These are phyloP conservation scores for Serranus cabrilla DNA, from an alignment of 2,797 vertebrate genomes.

Conservation along the genomic window DNA sequence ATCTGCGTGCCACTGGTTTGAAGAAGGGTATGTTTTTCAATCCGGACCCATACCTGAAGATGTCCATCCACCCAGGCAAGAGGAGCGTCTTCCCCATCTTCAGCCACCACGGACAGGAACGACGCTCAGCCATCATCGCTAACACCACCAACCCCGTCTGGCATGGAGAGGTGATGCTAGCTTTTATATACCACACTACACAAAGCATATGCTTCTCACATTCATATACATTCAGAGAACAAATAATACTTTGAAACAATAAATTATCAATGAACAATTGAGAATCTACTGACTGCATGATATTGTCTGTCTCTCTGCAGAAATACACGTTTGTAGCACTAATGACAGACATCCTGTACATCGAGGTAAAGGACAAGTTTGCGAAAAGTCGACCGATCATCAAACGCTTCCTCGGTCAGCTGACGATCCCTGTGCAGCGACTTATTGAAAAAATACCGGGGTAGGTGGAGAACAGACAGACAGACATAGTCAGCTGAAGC, in stretches of 20 bases:
- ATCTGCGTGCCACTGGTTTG: slow-evolving; percentile 93
- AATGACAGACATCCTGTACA: slow-evolving; percentile 98
- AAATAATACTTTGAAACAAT: too few relatives aligned
- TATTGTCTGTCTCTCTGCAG: slow-evolving; percentile 79
- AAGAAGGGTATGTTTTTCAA: slow-evolving; percentile 99
- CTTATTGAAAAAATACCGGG: slow-evolving; percentile 95
- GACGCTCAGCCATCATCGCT: slow-evolving; percentile 94
- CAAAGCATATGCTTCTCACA: background rate
- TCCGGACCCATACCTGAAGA: slow-evolving; percentile 98
- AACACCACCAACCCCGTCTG: slow-evolving; percentile 98
- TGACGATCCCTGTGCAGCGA: slow-evolving; percentile 96
- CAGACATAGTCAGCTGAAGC: background rate
- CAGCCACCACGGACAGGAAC: slow-evolving; percentile 97
- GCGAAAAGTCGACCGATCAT: slow-evolving; percentile 99
- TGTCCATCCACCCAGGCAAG: slow-evolving; percentile 98
- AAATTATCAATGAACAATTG: background rate
- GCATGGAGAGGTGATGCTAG: slow-evolving; percentile 92
- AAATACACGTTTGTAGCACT: slow-evolving; percentile 98
- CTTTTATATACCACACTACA: background rate
- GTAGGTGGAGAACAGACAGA: slow-evolving; percentile 78
- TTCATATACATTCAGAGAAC: background rate
- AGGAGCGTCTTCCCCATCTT: slow-evolving; percentile 95
- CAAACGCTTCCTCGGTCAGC: slow-evolving; percentile 97
- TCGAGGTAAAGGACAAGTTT: slow-evolving; percentile 99
- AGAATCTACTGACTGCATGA: background rate